These are phyloP conservation scores for Tribolium madens DNA, from an alignment of 1,140 invertebrate species.

Conservation along the genomic window DNA sequence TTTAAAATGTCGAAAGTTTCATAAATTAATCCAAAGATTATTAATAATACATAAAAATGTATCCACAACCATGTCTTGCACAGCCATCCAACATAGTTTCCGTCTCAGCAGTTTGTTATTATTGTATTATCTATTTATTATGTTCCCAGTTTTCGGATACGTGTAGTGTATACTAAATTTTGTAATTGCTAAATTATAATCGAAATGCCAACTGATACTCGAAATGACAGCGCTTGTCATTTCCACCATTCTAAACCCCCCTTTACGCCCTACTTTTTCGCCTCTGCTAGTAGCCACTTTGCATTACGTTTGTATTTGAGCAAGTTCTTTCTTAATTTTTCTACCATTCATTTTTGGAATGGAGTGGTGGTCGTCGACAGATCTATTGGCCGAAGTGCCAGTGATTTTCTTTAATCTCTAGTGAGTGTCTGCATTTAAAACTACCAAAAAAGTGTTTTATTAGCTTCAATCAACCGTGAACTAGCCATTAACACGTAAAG, in stretches of 20 bases:
- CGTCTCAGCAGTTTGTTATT: too few relatives aligned
- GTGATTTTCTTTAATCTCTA: neutral
- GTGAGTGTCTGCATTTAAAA: neutral
- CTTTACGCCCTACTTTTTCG: neutral
- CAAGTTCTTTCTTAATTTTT: constrained; percentile 12
- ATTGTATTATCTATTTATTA: too few relatives aligned
- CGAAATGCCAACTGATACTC: too few relatives aligned
- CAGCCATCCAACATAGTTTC: too few relatives aligned
- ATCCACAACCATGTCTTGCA: too few relatives aligned
- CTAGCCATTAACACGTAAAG: constrained; percentile 1
- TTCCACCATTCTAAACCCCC: neutral
- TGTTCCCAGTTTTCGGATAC: too few relatives aligned
- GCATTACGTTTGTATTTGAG: constrained; percentile 10
- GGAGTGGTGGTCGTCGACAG: neutral
- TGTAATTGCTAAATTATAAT: too few relatives aligned
- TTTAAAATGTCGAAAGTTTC: too few relatives aligned
- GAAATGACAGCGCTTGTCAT: neutral
- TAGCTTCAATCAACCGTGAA: constrained; percentile 1
- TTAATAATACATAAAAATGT: too few relatives aligned
- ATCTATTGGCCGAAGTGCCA: neutral
- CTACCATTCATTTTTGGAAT: neutral
- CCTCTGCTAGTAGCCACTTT: neutral
- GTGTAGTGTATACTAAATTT: too few relatives aligned
- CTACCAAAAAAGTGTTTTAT: constrained; percentile 1
- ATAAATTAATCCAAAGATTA: too few relatives aligned